These are phyloP conservation scores for Thumatha senex DNA, from an alignment of 2,888 invertebrate genomes.

Conservation along the genomic window DNA sequence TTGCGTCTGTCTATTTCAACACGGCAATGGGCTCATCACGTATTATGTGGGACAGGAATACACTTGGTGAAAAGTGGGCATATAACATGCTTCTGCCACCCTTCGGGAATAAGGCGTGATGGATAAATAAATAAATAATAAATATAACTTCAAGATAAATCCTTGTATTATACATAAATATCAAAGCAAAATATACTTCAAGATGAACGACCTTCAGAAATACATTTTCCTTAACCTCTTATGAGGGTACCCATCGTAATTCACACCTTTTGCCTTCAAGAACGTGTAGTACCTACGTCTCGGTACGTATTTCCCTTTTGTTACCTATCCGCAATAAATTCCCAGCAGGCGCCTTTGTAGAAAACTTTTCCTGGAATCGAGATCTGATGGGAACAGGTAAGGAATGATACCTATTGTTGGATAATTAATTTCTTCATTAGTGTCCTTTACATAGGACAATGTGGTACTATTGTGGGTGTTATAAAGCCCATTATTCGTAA, in stretches of 20 bases:
- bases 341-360: conserved; percentile 39
- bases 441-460: conserved; percentile 52
- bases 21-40: too few relatives aligned
- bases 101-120: too few relatives aligned
- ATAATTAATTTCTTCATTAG: conserved; percentile 75
- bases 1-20: too few relatives aligned
- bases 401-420: conserved; percentile 65
- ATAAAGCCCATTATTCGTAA: conserved; percentile 33
- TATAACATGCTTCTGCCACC: too few relatives aligned
- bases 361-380: conserved; percentile 52
- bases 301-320: conserved; percentile 40
- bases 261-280: conserved; percentile 1
- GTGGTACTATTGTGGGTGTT: conserved; percentile 7
- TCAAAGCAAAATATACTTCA: too few relatives aligned
- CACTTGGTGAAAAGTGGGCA: too few relatives aligned
- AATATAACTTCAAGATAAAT: too few relatives aligned
- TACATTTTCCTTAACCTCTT: conserved; percentile 2
- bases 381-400: conserved; percentile 62
- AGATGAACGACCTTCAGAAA: too few relatives aligned
- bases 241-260: conserved; percentile 1
- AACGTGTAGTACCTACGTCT: conserved; percentile 9
- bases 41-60: too few relatives aligned
- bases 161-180: too few relatives aligned
- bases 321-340: conserved; percentile 57
- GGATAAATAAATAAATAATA: too few relatives aligned